Evolutionary conservation across 2,888 invertebrate species (phyloP).

Genomic region (Mesoligia furuncula): DNA sequence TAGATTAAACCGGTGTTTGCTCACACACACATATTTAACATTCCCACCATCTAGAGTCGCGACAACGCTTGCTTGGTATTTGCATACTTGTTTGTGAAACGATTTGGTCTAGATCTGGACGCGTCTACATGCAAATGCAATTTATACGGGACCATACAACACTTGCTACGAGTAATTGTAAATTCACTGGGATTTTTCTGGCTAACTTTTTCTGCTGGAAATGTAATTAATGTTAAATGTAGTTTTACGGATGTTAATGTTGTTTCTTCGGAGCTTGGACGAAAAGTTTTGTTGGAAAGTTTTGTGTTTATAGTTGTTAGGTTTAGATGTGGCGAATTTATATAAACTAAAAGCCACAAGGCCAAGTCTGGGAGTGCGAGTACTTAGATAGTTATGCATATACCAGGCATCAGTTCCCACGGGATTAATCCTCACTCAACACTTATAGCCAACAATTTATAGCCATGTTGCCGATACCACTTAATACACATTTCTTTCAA

Average conservation of each 20-base stretch:
- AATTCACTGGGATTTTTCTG: conserved; percentile 59
- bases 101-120: conserved; percentile 84
- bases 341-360: conserved; percentile 13
- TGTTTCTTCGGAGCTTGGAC: conserved; percentile 25
- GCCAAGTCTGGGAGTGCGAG: not conserved
- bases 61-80: conserved; percentile 83
- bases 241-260: conserved; percentile 28
- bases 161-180: conserved; percentile 63
- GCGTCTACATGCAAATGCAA: conserved; percentile 79
- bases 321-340: conserved; percentile 11
- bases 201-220: conserved; percentile 40
- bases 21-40: conserved; percentile 87
- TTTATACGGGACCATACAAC: conserved; percentile 71
- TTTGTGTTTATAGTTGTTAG: conserved; percentile 5
- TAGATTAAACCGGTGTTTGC: conserved; percentile 88
- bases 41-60: conserved; percentile 82
- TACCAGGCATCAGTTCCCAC: too few relatives aligned
- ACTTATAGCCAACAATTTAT: too few relatives aligned
- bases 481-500: too few relatives aligned
- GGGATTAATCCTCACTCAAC: too few relatives aligned
- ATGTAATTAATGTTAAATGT: conserved; percentile 55
- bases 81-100: conserved; percentile 87
- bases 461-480: too few relatives aligned
- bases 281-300: conserved; percentile 18
- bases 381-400: too few relatives aligned